Base-by-base conservation (phyloP, 2,797 vertebrate genomes). In the Loriculus beryllinus region DNA sequence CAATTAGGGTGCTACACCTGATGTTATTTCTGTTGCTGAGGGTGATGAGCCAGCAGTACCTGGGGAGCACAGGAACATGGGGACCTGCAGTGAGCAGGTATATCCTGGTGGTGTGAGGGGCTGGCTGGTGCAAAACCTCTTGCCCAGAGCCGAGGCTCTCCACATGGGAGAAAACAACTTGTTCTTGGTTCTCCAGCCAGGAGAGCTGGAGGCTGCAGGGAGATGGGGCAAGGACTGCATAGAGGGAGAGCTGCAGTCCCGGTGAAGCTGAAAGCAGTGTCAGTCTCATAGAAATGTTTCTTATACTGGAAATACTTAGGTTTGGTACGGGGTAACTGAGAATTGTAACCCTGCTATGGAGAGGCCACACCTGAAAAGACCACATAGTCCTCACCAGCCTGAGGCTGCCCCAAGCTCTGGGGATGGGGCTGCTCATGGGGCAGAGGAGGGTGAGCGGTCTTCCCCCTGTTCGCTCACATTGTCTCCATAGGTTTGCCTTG, bases 401-500 rank as follows among this genome's bases (percentile, higher is more conserved):
- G 56, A 70, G 21, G 7, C 40, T 54, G 35, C 45, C 8, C 31
- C 51, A 45, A 7, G 35, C 43, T 71, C 26, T 89, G 9, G 29
- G 31, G 26, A 63, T 0, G 0, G 22, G 39, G 43, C n/a, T 70
- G 48, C 21, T 51, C 1, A 0, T 22, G 29, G 29, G 23, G 18
- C 33, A 52, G 60, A 72, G 28, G 2, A 29, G 19, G 11, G 25
- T 48, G 13, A 81, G 39, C 16, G 68, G 28, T 14, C 17, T 89
- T 89, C 60, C 40, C 45, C 6, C 12, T 1, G 0, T 76, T 76
- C 5, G 2, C n/a, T 72, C 22, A 4, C 1, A 0, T 59, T 51
- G 12, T 59, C 23, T 71, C 23, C 23, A 12, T 22, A 72, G 14
- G 5, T 90, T 82, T 88, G 31, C 28, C 15, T 71, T 69, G 14